Evolutionary conservation across 2,113 vertebrate genomes (phyloP).

Genomic region (Amblyopsis rosae): DNA sequence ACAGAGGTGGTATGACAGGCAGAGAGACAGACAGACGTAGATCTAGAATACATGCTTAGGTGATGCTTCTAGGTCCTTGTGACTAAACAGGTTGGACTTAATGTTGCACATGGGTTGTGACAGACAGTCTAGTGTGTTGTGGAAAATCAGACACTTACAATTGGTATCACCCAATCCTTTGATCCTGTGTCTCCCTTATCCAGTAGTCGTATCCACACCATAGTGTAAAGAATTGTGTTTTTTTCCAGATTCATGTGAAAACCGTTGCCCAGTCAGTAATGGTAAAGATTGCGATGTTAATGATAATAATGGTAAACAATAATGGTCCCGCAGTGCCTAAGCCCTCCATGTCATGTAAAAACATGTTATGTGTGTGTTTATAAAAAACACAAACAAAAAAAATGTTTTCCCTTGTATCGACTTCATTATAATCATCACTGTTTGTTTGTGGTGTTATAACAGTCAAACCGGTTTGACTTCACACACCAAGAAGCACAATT

Average conservation of each 20-base stretch:
- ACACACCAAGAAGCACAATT: conserved; percentile 60
- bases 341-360: conserved; percentile 27
- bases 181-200: conserved; percentile 64
- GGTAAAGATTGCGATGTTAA: conserved; percentile 8
- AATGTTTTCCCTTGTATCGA: conserved; percentile 37
- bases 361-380: conserved; percentile 28
- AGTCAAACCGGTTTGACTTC: conserved; percentile 37
- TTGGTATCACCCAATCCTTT: conserved; percentile 54
- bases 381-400: conserved; percentile 6
- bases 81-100: conserved; percentile 69
- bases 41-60: conserved; percentile 5
- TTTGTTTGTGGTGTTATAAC: not conserved
- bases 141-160: conserved; percentile 56
- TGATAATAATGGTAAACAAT: conserved; percentile 1
- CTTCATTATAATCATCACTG: not conserved
- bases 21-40: conserved; percentile 6
- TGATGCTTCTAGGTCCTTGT: conserved; percentile 58
- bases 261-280: conserved; percentile 35
- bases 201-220: conserved; percentile 55
- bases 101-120: conserved; percentile 57
- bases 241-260: conserved; percentile 29
- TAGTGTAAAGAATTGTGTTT: not conserved
- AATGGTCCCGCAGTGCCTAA: conserved; percentile 15
- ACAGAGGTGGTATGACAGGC: conserved; percentile 23
- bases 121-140: conserved; percentile 54